Percentiles rank a stretch among this genome's conserved stretches.
phyloP scores from a whole-genome alignment of 2,113 vertebrate genomes.

The Alouatta palliata region DNA sequence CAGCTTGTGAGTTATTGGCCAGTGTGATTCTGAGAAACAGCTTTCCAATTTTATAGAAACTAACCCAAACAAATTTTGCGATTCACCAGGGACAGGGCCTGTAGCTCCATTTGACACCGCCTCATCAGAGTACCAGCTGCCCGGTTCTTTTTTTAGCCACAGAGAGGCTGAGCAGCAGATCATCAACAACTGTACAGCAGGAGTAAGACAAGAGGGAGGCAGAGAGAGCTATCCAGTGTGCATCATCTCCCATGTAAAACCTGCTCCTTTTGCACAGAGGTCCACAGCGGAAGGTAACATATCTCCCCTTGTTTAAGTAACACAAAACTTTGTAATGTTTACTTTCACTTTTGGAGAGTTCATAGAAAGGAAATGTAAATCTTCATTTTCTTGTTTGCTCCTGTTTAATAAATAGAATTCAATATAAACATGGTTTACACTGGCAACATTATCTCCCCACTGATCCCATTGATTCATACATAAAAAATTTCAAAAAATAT shows the following conservation, averaged over 20 bases:
- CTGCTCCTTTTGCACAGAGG: not conserved
- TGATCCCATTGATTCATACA: not conserved
- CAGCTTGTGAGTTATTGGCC: not conserved
- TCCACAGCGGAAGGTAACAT: not conserved
- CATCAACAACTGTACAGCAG: not conserved
- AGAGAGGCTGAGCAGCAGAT: not conserved
- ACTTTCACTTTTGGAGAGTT: not conserved
- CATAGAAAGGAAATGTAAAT: not conserved
- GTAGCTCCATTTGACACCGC: not conserved
- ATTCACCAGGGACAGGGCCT: not conserved
- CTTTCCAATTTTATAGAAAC: not conserved
- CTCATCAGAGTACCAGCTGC: not conserved
- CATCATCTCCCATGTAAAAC: not conserved
- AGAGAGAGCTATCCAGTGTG: not conserved
- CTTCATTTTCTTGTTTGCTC: not conserved
- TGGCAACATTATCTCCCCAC: not conserved
- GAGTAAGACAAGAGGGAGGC: not conserved
- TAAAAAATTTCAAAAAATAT: not conserved
- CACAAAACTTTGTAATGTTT: not conserved
- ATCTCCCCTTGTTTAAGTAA: not conserved
- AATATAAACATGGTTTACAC: not conserved
- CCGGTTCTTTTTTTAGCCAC: not conserved
- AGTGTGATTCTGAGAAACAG: not conserved
- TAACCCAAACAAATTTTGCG: not conserved
- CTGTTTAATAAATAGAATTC: constrained; percentile 2